Evolutionary conservation across 2,888 invertebrate genomes (phyloP), one percentile per base, ranked within the genome.

Genomic region (Oscheius myriophilus): DNA sequence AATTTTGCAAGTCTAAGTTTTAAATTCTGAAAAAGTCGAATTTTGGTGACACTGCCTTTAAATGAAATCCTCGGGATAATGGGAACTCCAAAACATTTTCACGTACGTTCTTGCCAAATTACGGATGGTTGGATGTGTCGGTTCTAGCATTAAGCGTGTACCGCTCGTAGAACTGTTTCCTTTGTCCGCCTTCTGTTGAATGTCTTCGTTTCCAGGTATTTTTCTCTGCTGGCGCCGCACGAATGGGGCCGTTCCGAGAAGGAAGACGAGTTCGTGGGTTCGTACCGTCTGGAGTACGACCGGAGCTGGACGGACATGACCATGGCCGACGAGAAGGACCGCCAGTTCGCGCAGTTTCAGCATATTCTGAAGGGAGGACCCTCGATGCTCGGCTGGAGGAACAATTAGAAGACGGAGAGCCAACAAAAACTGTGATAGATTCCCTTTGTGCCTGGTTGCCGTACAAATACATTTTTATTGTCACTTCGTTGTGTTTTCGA

Each of bases 211-310:
- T 69, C 63, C 11, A 79, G 77, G 51, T 92, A 92, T 87, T 91
- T 92, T 81, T 92, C 92, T 54, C 91, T 93, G 89, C 86, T 93
- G 26, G 91, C 92, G 58, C 92, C 92, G 41, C 87, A 91, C 91
- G 92, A 93, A 87, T 93, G 92, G 92, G 91, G 90, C 54, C 78
- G 71, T 21, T 86, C 52, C 87, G 72, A 88, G 21, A 89, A 90
- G 70, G 90, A 90, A 6, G 91, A 92, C 80, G 87, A 88, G 57
- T 91, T 89, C 84, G 85, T 91, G 54, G 92, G 91, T 14, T 90
- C 91, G 25, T 92, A 90, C 86, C 89, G 91, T 81, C 88, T 92
- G 59, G 92, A 92, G 86, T 88, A 88, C 51, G 92, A 93, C 86
- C 89, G 90, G 81, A 91, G 91, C 12, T 93, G 92, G 92, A 92